Evolutionary conservation across 1,140 invertebrate species (phyloP).

Genomic region (Psix sp.): DNA sequence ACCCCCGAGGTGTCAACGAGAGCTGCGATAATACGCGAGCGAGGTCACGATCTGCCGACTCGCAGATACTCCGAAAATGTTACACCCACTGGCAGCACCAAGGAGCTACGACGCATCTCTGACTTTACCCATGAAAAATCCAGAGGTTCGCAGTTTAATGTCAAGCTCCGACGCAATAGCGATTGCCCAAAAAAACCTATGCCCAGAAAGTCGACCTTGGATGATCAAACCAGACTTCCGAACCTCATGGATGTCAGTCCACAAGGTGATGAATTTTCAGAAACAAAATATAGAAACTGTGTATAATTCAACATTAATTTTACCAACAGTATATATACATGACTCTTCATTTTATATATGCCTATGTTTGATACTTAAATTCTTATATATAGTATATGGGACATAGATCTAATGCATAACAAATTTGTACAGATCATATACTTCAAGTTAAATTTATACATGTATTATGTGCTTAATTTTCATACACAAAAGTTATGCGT

Average conservation of each 20-base stretch:
- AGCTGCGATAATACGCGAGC: conserved; percentile 35
- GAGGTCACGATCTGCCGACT: conserved; percentile 42
- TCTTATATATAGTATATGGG: too few species aligned
- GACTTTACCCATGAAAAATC: conserved; percentile 73
- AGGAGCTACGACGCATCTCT: conserved; percentile 68
- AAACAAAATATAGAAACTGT: background rate
- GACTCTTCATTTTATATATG: too few species aligned
- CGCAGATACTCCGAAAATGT: conserved; percentile 69
- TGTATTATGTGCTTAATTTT: too few species aligned
- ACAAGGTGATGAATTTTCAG: conserved; percentile 18
- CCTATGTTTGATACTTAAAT: too few species aligned
- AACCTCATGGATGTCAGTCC: conserved; percentile 69
- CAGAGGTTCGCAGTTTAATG: conserved; percentile 71
- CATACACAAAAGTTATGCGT: too few species aligned
- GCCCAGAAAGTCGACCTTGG: conserved; percentile 62
- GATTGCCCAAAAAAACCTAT: conserved; percentile 72
- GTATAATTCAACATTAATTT: background rate
- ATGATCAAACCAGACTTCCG: conserved; percentile 63
- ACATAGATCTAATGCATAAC: too few species aligned
- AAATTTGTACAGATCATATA: too few species aligned
- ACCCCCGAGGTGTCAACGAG: conserved; percentile 11
- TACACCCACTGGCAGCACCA: conserved; percentile 62
- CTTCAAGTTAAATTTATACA: too few species aligned
- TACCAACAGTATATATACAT: too few species aligned
- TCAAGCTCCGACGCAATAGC: conserved; percentile 70